Conservation (phyloP, 1,140 invertebrate genomes). For the Wasmannia auropunctata region DNA sequence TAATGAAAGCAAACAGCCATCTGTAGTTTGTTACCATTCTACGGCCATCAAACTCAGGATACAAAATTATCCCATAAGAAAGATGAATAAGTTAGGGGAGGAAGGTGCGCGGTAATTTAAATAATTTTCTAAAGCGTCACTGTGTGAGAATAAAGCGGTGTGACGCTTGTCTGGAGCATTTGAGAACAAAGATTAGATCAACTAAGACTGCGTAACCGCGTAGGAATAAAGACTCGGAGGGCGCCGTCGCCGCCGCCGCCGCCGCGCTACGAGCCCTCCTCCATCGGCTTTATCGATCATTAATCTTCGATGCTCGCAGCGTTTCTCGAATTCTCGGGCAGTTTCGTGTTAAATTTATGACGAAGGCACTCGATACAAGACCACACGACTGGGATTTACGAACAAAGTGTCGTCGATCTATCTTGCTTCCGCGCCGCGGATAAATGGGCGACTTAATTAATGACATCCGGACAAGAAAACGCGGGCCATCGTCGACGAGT, state of each 20-base stretch:
- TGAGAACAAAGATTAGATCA: conserved; percentile 33
- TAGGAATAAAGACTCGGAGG: not conserved
- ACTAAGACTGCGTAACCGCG: not conserved
- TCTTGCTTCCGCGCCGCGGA: conserved; percentile 41
- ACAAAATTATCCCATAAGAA: not conserved
- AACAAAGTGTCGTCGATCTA: conserved; percentile 35
- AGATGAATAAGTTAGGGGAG: not conserved
- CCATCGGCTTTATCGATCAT: conserved; percentile 48
- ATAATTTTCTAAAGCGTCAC: conserved; percentile 11
- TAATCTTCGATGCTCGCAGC: conserved; percentile 20
- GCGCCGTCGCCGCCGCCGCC: no score
- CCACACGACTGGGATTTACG: conserved; percentile 39
- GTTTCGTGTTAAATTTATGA: conserved; percentile 51
- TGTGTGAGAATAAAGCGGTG: not conserved
- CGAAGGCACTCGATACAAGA: conserved; percentile 54
- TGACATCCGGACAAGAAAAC: conserved; percentile 55
- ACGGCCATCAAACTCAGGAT: not conserved
- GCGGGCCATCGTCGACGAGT: not conserved
- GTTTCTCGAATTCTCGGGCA: conserved; percentile 46
- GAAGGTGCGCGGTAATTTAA: not conserved
- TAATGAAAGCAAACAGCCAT: not conserved
- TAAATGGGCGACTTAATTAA: conserved; percentile 56
- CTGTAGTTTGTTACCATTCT: not conserved
- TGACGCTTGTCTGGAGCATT: not conserved
- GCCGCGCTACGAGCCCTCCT: not conserved